Evolutionary conservation across 2,113 vertebrate genomes (phyloP).

Genomic region (Narcine bancroftii): DNA sequence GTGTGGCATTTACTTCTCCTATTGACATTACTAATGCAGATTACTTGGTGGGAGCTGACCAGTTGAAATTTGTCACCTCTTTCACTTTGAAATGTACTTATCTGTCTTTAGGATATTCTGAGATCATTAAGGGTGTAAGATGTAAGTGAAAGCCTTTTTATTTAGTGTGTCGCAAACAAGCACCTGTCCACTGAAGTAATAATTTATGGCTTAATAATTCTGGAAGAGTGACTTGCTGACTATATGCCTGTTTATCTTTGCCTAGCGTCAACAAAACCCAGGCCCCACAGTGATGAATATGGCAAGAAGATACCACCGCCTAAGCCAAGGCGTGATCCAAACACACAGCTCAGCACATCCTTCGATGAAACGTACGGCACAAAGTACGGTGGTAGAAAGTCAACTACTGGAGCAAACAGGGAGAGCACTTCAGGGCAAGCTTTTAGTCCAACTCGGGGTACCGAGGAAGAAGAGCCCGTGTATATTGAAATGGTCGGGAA

Average conservation of each 20-base stretch:
- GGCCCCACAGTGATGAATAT: slow-evolving; percentile 78
- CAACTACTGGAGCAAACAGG: slow-evolving; percentile 51
- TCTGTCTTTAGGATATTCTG: too few species aligned
- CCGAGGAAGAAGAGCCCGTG: slow-evolving; percentile 83
- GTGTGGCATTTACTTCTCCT: too few species aligned
- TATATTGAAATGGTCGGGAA: slow-evolving; percentile 98
- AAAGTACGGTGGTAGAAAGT: slow-evolving; percentile 63
- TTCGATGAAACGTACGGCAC: slow-evolving; percentile 85
- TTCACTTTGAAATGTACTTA: too few species aligned
- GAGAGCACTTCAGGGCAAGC: slow-evolving; percentile 67
- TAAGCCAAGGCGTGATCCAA: slow-evolving; percentile 89
- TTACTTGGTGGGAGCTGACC: too few species aligned
- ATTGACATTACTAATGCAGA: too few species aligned
- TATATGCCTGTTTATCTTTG: slow-evolving; percentile 37
- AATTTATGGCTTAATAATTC: neutral
- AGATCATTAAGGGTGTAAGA: too few species aligned
- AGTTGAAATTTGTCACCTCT: too few species aligned
- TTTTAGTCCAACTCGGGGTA: slow-evolving; percentile 63
- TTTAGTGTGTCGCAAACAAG: neutral
- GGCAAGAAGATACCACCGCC: slow-evolving; percentile 88
- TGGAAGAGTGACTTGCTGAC: neutral
- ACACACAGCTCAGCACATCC: slow-evolving; percentile 91
- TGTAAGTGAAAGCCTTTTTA: too few species aligned
- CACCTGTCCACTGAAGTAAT: neutral
- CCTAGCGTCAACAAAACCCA: slow-evolving; percentile 61